Evolutionary conservation across 2,797 vertebrate genomes (phyloP).

Genomic region (Tenualosa ilisha): DNA sequence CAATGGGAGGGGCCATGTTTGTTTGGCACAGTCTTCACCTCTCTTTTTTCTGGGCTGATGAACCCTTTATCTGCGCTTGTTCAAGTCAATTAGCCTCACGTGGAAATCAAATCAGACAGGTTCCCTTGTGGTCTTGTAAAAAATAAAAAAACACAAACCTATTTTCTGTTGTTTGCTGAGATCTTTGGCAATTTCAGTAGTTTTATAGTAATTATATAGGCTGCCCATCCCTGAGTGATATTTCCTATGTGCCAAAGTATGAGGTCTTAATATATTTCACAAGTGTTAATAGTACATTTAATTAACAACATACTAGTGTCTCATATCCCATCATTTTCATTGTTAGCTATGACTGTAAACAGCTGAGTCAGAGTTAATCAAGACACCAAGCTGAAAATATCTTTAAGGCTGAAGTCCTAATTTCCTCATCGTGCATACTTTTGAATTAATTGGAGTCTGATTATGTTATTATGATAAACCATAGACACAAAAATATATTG

Average conservation of each 20-base stretch:
- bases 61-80: background rate
- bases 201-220: too few relatives aligned
- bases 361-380: background rate
- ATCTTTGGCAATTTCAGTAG: background rate
- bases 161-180: background rate
- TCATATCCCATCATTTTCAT: background rate
- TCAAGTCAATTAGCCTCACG: background rate
- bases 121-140: background rate
- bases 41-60: background rate
- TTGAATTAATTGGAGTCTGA: background rate
- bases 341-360: background rate
- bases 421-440: background rate
- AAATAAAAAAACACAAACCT: background rate
- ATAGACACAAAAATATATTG: background rate
- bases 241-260: background rate
- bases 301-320: background rate
- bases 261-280: background rate
- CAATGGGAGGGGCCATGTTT: background rate
- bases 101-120: background rate
- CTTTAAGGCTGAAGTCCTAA: background rate
- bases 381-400: background rate
- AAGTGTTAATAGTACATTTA: background rate
- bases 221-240: background rate
- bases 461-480: background rate
- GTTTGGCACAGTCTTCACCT: background rate